Evolutionary conservation across 2,888 invertebrate genomes (phyloP).

Genomic region (Operophtera brumata): DNA sequence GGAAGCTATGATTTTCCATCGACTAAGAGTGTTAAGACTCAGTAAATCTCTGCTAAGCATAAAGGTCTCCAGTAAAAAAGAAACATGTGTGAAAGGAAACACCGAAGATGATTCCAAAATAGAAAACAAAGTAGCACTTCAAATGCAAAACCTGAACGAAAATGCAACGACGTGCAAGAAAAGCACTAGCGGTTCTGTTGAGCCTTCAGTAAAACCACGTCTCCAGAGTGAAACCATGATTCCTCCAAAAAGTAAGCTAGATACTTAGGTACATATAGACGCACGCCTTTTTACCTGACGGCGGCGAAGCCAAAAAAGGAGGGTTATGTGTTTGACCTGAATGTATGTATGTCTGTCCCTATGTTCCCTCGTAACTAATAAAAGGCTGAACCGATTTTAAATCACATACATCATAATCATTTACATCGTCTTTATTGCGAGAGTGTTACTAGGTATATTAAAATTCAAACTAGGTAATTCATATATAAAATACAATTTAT

Average conservation of each 20-base stretch:
- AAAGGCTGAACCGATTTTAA: too few species aligned
- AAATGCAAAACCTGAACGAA: neutral
- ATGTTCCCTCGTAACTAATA: too few species aligned
- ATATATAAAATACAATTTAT: neutral
- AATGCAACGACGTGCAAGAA: neutral
- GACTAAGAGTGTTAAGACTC: constrained; percentile 41
- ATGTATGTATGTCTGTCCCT: too few species aligned
- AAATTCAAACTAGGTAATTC: too few species aligned
- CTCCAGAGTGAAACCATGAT: constrained; percentile 4
- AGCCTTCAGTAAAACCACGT: neutral
- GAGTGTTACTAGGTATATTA: too few species aligned
- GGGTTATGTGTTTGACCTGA: too few species aligned
- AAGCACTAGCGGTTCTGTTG: neutral
- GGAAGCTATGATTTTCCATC: constrained; percentile 39
- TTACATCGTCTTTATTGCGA: too few species aligned
- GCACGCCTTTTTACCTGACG: too few species aligned
- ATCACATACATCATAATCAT: too few species aligned
- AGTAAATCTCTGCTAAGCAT: constrained; percentile 16
- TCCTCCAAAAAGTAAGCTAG: constrained; percentile 4
- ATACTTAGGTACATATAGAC: too few species aligned
- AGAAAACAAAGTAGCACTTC: neutral
- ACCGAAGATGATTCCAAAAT: neutral
- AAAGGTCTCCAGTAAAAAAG: constrained; percentile 4
- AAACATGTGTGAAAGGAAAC: neutral
- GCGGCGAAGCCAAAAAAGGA: too few species aligned